Conservation (phyloP, 2,797 vertebrate species). For the Tolypeutes matacus region DNA sequence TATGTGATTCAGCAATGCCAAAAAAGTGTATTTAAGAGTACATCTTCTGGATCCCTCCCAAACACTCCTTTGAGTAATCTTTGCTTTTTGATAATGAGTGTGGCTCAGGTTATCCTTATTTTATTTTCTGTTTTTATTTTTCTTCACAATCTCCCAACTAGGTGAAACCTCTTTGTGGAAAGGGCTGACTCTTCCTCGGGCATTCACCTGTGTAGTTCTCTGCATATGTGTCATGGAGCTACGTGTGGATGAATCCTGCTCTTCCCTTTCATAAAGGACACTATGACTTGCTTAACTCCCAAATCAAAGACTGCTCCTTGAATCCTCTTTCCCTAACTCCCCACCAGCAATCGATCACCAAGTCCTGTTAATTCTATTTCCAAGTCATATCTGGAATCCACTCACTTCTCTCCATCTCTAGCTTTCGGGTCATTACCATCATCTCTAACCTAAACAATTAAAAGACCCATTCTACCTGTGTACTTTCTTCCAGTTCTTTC, state of each 20-base stretch:
- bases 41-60: neutral
- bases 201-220: neutral
- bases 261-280: neutral
- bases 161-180: neutral
- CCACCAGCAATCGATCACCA: neutral
- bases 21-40: neutral
- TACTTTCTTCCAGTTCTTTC: neutral
- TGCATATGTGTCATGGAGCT: neutral
- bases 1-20: neutral
- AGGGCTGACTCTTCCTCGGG: neutral
- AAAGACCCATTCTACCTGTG: neutral
- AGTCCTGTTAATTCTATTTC: neutral
- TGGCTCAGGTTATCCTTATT: neutral
- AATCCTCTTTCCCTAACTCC: neutral
- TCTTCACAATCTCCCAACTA: neutral
- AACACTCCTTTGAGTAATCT: neutral
- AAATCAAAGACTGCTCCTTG: neutral
- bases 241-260: neutral
- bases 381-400: neutral
- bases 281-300: neutral
- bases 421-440: neutral
- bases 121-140: neutral
- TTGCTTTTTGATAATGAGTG: neutral
- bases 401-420: neutral
- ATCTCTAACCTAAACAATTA: neutral